Evolutionary conservation across 2,797 vertebrate species (phyloP).

Genomic region (Amniataba percoides): DNA sequence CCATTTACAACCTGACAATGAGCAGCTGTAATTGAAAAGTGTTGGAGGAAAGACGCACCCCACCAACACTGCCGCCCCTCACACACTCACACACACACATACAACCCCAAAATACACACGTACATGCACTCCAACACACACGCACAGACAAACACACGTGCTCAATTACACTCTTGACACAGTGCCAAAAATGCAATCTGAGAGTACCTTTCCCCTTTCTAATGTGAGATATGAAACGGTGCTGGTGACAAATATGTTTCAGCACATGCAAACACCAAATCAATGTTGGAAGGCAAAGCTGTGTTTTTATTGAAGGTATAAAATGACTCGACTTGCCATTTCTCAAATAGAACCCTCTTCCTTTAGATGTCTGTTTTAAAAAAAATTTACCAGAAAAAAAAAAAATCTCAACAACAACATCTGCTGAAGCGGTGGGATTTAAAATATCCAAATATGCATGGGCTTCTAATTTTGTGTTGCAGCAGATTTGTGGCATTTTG

Average conservation of each 20-base stretch:
- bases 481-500: slow-evolving; percentile 50
- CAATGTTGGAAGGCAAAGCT: slow-evolving; percentile 22
- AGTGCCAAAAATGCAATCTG: slow-evolving; percentile 78
- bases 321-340: slow-evolving; percentile 24
- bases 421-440: not conserved
- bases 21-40: too few species aligned
- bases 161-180: slow-evolving; percentile 76
- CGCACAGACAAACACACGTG: slow-evolving; percentile 55
- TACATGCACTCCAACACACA: slow-evolving; percentile 15
- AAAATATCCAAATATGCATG: slow-evolving; percentile 5
- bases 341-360: slow-evolving; percentile 7
- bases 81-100: slow-evolving; percentile 17
- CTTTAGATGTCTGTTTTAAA: slow-evolving; percentile 4
- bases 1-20: too few species aligned
- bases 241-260: slow-evolving; percentile 65
- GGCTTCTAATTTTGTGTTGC: not conserved
- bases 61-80: not conserved
- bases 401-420: not conserved
- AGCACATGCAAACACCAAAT: slow-evolving; percentile 53
- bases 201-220: slow-evolving; percentile 70
- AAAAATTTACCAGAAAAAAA: not conserved
- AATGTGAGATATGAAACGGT: slow-evolving; percentile 57
- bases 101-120: slow-evolving; percentile 25
- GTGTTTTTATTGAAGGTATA: slow-evolving; percentile 28
- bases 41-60: too few species aligned